Conservation (phyloP, 2,888 invertebrate species). For the Drosophila vallismaia region DNA sequence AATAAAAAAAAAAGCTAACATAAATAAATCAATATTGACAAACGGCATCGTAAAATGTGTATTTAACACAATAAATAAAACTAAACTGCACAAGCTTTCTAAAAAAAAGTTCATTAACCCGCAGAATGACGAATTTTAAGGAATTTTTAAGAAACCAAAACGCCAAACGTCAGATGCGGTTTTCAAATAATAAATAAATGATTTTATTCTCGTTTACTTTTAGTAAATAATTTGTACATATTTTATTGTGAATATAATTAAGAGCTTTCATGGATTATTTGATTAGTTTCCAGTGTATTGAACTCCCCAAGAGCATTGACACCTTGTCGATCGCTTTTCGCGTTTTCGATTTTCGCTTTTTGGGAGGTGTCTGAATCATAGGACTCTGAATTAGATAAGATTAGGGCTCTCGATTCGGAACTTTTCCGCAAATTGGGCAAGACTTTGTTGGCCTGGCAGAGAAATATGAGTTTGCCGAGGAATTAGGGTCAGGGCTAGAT, state of each 20-base stretch:
- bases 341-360: background rate
- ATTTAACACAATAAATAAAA: constrained; percentile 30
- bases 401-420: background rate
- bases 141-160: constrained; percentile 67
- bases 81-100: constrained; percentile 13
- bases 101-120: constrained; percentile 60
- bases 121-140: constrained; percentile 19
- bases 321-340: constrained; percentile 41
- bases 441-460: constrained; percentile 13
- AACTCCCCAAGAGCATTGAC: constrained; percentile 57
- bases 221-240: background rate
- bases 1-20: constrained; percentile 22
- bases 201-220: background rate
- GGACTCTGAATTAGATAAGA: constrained; percentile 21
- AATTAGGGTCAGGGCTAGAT: constrained; percentile 76
- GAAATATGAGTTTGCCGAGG: constrained; percentile 66
- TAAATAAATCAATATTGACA: constrained; percentile 67
- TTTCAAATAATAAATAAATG: background rate
- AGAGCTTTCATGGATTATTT: constrained; percentile 61
- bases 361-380: constrained; percentile 31
- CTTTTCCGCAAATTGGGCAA: background rate
- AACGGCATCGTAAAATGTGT: constrained; percentile 54
- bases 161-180: background rate
- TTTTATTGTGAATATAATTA: background rate
- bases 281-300: constrained; percentile 44